Evolutionary conservation across 1,140 invertebrate species (phyloP), one percentile per base, ranked within the genome.

Genomic region (Dendrolimus punctatus): DNA sequence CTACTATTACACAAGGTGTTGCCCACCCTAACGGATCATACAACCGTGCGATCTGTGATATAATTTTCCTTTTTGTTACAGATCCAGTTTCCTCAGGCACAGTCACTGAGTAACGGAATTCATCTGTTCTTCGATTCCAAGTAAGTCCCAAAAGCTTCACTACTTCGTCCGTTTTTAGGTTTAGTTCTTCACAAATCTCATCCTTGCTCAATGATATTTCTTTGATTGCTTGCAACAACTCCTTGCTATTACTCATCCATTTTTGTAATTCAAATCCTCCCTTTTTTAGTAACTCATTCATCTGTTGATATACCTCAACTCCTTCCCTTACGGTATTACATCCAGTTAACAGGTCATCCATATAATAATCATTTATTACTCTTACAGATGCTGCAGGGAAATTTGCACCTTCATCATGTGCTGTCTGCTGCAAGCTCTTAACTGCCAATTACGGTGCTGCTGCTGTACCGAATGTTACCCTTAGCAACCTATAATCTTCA

Each of bases 261-360:
- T 69, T 63, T 53, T 64, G 51, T 36, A 69, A 44, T 44, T 50
- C 6, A 49, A 62, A 62, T 6, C 56, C 55, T 40, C 60, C 60
- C 7, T 6, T 40, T 1, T 42, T 44, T n/a, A 62, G 36, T 8
- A 62, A 10, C 5, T 38, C 8, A 4, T 49, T 58, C 46, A 62
- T 49, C 36, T 62, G n/a, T 37, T 40, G n/a, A 43, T 53, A 51
- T 8, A 57, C 40, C 7, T 51, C 8, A 9, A 55, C 8, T 7
- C 42, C 60, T 55, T 71, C 60, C 36, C 67, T 51, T 40, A 57
- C 45, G 3, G 51, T 57, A 4, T 62, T 10, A 37, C 52, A 55
- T 2, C 75, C 74, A 5, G 66, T 55, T 6, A 82, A 49, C 2
- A 71, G 6, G 55, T 83, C 71, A 53, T 81, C 78, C 45, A 81